These are phyloP conservation scores for Prosopocoilus inquinatus DNA, from an alignment of 2,888 invertebrate species.

Conservation along the genomic window DNA sequence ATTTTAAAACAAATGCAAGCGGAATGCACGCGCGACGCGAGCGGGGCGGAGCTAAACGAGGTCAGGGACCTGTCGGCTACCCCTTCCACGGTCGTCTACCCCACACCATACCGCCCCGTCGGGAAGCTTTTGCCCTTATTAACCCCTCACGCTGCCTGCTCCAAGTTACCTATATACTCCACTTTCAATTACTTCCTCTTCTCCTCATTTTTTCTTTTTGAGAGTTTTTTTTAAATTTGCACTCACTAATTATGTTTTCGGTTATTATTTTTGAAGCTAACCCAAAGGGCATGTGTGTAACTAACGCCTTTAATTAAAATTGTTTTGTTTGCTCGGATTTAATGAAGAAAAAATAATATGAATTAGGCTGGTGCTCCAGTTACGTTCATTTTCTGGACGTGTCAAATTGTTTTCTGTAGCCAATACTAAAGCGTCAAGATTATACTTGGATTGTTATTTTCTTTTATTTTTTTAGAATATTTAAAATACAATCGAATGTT, in stretches of 20 bases:
- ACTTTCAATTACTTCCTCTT: conserved; percentile 23
- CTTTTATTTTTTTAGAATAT: too few relatives aligned
- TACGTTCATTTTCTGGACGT: too few relatives aligned
- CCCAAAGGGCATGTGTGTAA: too few relatives aligned
- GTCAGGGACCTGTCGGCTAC: conserved; percentile 59
- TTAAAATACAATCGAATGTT: too few relatives aligned
- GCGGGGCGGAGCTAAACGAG: conserved; percentile 54
- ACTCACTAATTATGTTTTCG: too few relatives aligned
- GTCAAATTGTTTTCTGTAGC: too few relatives aligned
- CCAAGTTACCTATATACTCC: conserved; percentile 28
- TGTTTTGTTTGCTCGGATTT: too few relatives aligned
- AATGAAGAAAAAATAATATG: too few relatives aligned
- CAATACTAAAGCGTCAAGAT: too few relatives aligned
- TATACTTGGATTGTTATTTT: too few relatives aligned
- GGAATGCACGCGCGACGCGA: conserved; percentile 48
- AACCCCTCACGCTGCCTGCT: conserved; percentile 28
- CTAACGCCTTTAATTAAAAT: neutral
- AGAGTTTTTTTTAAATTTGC: neutral
- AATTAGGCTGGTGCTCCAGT: too few relatives aligned
- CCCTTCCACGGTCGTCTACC: conserved; percentile 53
- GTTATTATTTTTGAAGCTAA: too few relatives aligned
- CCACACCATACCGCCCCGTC: conserved; percentile 43
- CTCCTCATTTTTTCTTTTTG: neutral
- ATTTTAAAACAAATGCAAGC: conserved; percentile 33
- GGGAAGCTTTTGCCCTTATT: conserved; percentile 28